A percentile compares a stretch with the other conserved stretches of the same genome.
Evolutionary conservation across 2,113 vertebrate genomes (phyloP).

Genomic region (Poeciliopsis prolifica): DNA sequence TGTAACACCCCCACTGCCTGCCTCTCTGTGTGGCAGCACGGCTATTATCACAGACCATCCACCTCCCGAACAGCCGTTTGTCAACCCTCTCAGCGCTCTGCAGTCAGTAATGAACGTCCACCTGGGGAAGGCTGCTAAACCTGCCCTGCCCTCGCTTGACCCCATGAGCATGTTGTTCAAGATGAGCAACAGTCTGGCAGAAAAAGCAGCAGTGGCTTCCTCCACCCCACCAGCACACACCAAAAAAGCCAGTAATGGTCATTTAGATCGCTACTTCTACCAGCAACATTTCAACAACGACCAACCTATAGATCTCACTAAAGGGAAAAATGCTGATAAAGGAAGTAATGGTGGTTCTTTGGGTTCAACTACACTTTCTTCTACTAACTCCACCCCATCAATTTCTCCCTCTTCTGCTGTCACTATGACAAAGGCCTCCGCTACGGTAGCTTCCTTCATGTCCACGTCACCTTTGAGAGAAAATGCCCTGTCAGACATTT

Average conservation of each 20-base stretch:
- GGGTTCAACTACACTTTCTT: constrained; percentile 90
- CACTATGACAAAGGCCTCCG: constrained; percentile 92
- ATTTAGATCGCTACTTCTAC: constrained; percentile 97
- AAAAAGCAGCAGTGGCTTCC: constrained; percentile 94
- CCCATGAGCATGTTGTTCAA: constrained; percentile 99
- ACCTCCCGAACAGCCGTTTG: constrained; percentile 95
- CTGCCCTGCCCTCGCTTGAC: constrained; percentile 92
- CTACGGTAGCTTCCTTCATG: constrained; percentile 96
- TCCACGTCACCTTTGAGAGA: constrained; percentile 95
- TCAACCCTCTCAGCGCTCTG: constrained; percentile 97
- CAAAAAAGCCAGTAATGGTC: constrained; percentile 89
- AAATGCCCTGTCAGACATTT: constrained; percentile 99
- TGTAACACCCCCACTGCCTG: constrained; percentile 77
- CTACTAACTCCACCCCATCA: constrained; percentile 89
- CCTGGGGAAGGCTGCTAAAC: constrained; percentile 97
- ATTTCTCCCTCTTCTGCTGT: constrained; percentile 90
- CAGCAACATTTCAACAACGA: constrained; percentile 89
- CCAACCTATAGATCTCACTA: constrained; percentile 98
- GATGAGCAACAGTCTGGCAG: constrained; percentile 98
- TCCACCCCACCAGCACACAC: constrained; percentile 88
- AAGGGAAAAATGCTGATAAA: constrained; percentile 90
- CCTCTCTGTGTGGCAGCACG: constrained; percentile 88
- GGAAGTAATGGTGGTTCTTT: constrained; percentile 85
- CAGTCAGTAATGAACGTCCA: constrained; percentile 99
- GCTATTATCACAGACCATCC: constrained; percentile 98